Evolutionary conservation across 2,888 invertebrate species (phyloP).

Genomic region (Eupithecia inturbata): DNA sequence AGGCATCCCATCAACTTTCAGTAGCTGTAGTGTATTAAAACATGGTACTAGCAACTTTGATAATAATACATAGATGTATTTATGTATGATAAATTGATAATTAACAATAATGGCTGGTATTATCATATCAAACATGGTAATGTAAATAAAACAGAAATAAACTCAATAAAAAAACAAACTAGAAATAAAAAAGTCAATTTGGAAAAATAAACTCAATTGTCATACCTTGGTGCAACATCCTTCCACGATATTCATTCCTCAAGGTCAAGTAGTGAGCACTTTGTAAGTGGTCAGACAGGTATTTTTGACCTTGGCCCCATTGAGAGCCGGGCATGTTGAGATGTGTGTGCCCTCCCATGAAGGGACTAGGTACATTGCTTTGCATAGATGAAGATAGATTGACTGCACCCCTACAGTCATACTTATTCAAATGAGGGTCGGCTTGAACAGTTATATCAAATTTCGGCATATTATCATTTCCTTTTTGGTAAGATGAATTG

Average conservation of each 20-base stretch:
- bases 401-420: constrained; percentile 87
- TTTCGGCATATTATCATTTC: constrained; percentile 50
- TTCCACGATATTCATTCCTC: constrained; percentile 76
- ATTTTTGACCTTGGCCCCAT: constrained; percentile 88
- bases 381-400: constrained; percentile 89
- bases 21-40: not conserved
- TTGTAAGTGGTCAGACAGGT: constrained; percentile 87
- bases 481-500: constrained; percentile 71
- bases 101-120: not conserved
- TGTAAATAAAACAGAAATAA: not conserved
- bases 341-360: constrained; percentile 85
- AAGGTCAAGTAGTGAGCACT: constrained; percentile 86
- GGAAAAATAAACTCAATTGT: constrained; percentile 27
- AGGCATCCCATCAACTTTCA: not conserved
- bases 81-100: not conserved
- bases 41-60: not conserved
- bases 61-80: too few species aligned
- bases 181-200: too few species aligned
- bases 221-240: constrained; percentile 66
- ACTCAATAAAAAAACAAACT: too few species aligned
- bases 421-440: constrained; percentile 86
- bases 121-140: not conserved
- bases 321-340: constrained; percentile 91
- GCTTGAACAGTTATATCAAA: constrained; percentile 69
- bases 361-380: constrained; percentile 89